Evolutionary conservation across 2,797 vertebrate species (phyloP), one percentile per base, ranked within the genome.

Genomic region (Chelonia mydas): DNA sequence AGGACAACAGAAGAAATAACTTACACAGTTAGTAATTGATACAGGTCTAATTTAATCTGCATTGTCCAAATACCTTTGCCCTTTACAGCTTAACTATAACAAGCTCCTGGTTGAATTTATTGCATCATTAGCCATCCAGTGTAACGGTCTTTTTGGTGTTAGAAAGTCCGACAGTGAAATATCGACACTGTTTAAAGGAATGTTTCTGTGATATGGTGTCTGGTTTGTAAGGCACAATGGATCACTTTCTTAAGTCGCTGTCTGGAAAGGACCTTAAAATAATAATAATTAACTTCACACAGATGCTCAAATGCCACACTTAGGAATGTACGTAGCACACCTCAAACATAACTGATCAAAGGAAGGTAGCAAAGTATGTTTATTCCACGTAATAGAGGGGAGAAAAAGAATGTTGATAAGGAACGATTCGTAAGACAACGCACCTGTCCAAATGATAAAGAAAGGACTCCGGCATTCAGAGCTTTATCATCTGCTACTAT

Each of bases 1-100:
- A 97, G 92, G 90, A 94, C 57, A 96, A 90, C 76, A 53, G 80
- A 91, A 96, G 68, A 94, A 96, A 95, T 91, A 92, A 86, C 28
- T 93, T 89, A 41, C 33, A 41, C 1, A 47, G 59, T 84, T 87
- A 61, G 82, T 81, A 93, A 96, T 80, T 94, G 50, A 95, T 95
- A 92, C 68, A 89, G 77, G 50, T 87, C 54, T 93, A 97, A 96
- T 96, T 96, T 96, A 93, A 90, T 68, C 80, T 90, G 91, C 83
- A 82, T 90, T 96, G 81, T 94, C 93, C 65, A 97, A 97, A 96
- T 93, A 96, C 53, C 76, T 97, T 96, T 97, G 87, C 94, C 83
- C 87, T 97, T 98, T 96, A 84, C 65, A 94, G 96, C 23, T 94
- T 97, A 97, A 95, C 81, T 93, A 68, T 92, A 97, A 96, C 50